A percentile compares a stretch with the other conserved stretches of the same genome.
Conservation (phyloP, 2,797 vertebrate genomes). For the Lacerta bilineata region DNA sequence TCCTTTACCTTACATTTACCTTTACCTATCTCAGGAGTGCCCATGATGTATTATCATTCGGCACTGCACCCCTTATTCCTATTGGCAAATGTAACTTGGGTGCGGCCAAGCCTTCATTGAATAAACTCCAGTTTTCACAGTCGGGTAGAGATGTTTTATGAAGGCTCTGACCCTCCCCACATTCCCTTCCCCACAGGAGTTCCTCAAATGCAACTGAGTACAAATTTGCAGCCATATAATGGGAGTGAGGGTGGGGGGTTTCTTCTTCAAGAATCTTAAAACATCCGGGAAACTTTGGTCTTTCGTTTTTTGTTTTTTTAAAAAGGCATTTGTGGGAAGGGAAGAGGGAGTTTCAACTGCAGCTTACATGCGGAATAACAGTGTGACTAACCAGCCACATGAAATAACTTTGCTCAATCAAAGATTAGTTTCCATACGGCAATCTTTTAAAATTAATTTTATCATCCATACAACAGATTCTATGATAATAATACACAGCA, state of each 20-base stretch:
- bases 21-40: too few relatives aligned
- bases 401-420: not conserved
- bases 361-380: not conserved
- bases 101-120: not conserved
- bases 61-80: not conserved
- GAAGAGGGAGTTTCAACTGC: not conserved
- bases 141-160: not conserved
- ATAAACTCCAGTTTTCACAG: not conserved
- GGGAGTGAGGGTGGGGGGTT: too few relatives aligned
- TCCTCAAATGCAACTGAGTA: not conserved
- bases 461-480: too few relatives aligned
- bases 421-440: not conserved
- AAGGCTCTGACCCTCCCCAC: not conserved
- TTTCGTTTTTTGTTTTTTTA: not conserved
- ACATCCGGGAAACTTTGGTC: not conserved
- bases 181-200: not conserved
- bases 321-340: not conserved
- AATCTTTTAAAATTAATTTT: too few relatives aligned
- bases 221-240: too few relatives aligned
- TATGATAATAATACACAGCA: too few relatives aligned
- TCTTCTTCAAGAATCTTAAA: not conserved
- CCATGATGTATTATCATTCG: too few relatives aligned
- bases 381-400: not conserved
- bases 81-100: not conserved
- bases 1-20: too few relatives aligned